Conservation (phyloP, 2,888 invertebrate genomes). For the Allolobophora icterica region DNA sequence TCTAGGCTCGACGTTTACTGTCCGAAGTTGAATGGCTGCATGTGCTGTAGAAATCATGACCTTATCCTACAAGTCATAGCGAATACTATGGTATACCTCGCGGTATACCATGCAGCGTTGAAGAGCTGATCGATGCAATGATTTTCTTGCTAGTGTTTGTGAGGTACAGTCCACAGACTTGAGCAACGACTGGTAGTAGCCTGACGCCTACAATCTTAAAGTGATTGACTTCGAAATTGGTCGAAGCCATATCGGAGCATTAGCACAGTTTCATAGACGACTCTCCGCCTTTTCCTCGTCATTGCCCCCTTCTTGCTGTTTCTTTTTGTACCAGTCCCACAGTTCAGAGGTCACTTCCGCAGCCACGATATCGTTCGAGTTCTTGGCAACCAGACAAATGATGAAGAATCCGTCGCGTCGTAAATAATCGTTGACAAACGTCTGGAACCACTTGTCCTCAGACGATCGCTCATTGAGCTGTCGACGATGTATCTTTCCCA, state of each 20-base stretch:
- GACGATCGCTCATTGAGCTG: conserved; percentile 26
- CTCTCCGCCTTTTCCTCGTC: neutral
- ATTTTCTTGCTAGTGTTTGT: neutral
- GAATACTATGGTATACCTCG: too few relatives aligned
- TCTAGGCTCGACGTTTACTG: too few relatives aligned
- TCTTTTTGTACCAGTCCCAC: conserved; percentile 45
- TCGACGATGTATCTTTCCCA: conserved; percentile 30
- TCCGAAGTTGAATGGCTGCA: too few relatives aligned
- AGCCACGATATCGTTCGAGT: conserved; percentile 49
- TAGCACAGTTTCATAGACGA: neutral
- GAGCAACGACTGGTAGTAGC: neutral
- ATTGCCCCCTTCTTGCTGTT: neutral
- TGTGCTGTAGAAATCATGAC: too few relatives aligned
- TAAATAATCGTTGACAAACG: conserved; percentile 46
- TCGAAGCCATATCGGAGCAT: neutral
- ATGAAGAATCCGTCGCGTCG: conserved; percentile 49
- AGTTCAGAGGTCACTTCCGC: conserved; percentile 49
- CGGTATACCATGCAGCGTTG: too few relatives aligned
- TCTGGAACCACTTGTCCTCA: conserved; percentile 36
- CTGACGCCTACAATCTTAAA: neutral
- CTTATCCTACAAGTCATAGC: too few relatives aligned
- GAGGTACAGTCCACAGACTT: too few relatives aligned
- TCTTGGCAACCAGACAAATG: conserved; percentile 48
- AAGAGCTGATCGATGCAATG: neutral
- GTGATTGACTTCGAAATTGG: neutral